Evolutionary conservation across 1,140 invertebrate species (phyloP).

Genomic region (Solenopsis invicta): DNA sequence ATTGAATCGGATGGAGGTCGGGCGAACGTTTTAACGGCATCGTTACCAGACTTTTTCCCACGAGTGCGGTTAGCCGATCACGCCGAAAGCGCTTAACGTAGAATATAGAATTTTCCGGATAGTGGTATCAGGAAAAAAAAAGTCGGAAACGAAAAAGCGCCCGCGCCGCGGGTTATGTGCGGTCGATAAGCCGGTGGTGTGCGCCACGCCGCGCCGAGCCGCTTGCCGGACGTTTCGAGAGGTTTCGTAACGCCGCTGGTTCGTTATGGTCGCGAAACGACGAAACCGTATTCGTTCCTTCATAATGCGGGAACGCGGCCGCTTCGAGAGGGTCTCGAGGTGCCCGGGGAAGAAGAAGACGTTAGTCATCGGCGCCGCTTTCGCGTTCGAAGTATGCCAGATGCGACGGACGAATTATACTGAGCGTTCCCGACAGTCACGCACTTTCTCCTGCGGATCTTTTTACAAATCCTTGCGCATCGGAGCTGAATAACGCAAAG

Average conservation of each 20-base stretch:
- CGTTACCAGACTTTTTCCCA: slow-evolving; percentile 44
- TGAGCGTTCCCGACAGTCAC: background rate
- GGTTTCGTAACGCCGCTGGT: slow-evolving; percentile 10
- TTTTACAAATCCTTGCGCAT: background rate
- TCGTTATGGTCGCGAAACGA: slow-evolving; percentile 46
- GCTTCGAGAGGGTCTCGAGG: background rate
- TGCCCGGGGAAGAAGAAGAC: slow-evolving; percentile 23
- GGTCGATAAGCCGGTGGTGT: slow-evolving; percentile 59
- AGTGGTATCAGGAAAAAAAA: background rate
- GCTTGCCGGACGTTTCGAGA: slow-evolving; percentile 54
- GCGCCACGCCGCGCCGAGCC: background rate
- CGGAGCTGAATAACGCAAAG: background rate
- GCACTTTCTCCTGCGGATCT: slow-evolving; percentile 12
- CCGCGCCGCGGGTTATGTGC: slow-evolving; percentile 46
- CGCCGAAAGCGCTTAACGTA: slow-evolving; percentile 51
- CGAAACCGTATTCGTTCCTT: slow-evolving; percentile 58
- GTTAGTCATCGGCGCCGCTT: slow-evolving; percentile 5
- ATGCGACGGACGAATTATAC: slow-evolving; percentile 18
- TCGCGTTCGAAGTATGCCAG: slow-evolving; percentile 28
- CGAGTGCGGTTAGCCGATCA: slow-evolving; percentile 48
- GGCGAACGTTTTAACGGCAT: slow-evolving; percentile 43
- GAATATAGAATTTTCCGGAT: slow-evolving; percentile 53
- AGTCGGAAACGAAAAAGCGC: slow-evolving; percentile 22
- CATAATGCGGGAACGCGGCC: slow-evolving; percentile 62
- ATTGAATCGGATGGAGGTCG: slow-evolving; percentile 49